Evolutionary conservation across 2,888 invertebrate genomes (phyloP).

Genomic region (Cheilosia impressa): DNA sequence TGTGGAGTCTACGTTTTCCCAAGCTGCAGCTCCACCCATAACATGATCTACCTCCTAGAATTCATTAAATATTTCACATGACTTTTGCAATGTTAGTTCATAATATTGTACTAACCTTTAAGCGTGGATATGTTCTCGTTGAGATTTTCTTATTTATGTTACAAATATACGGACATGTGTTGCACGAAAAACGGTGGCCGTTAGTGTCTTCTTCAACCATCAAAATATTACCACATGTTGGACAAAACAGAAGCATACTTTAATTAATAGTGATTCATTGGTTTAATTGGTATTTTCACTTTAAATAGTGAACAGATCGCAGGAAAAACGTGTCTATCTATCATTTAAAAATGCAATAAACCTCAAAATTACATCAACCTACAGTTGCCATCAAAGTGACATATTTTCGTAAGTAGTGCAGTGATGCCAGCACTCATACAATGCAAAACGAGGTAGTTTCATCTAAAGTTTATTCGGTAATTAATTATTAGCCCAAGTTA

Average conservation of each 20-base stretch:
- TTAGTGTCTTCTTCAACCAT: conserved; percentile 90
- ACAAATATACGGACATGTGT: conserved; percentile 95
- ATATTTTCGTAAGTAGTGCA: background rate
- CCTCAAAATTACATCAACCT: conserved; percentile 36
- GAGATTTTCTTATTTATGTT: conserved; percentile 90
- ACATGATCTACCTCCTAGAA: conserved; percentile 95
- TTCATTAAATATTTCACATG: background rate
- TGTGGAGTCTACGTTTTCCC: conserved; percentile 99
- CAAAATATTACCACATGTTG: conserved; percentile 94
- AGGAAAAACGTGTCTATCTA: conserved; percentile 27
- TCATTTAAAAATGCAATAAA: conserved; percentile 38
- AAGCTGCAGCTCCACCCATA: conserved; percentile 96
- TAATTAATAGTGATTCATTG: conserved; percentile 30
- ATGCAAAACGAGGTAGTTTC: background rate
- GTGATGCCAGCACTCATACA: conserved; percentile 31
- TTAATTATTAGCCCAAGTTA: too few species aligned
- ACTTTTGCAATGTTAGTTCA: background rate
- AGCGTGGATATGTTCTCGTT: conserved; percentile 91
- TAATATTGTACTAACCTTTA: conserved; percentile 88
- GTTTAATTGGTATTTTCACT: background rate
- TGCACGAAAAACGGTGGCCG: conserved; percentile 91
- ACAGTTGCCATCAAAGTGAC: conserved; percentile 25
- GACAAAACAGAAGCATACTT: conserved; percentile 88
- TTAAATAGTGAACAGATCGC: background rate
- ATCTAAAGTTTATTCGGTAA: background rate